Conservation (phyloP, 2,797 vertebrate genomes). For the Peromyscus attwateri region DNA sequence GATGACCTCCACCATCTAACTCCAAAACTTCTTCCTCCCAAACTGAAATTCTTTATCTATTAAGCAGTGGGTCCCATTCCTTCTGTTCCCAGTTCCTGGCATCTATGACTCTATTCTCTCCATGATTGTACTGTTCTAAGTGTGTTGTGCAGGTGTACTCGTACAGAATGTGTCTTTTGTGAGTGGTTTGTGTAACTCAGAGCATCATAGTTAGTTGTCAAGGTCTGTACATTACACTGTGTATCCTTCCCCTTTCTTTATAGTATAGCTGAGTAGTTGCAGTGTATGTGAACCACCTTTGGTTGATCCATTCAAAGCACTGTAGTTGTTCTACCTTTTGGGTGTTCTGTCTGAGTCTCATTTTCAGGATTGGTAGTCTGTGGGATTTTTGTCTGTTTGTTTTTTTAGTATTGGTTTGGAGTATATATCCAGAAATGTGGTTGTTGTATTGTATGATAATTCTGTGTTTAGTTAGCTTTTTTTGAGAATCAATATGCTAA, state of each 20-base stretch:
- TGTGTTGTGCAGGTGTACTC: background rate
- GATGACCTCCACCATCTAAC: background rate
- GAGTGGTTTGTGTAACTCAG: constrained; percentile 24
- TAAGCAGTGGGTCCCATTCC: background rate
- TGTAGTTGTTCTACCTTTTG: background rate
- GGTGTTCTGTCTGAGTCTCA: background rate
- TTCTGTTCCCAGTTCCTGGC: background rate
- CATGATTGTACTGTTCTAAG: background rate
- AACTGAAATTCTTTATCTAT: background rate
- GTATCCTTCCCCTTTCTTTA: background rate
- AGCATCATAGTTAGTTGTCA: background rate
- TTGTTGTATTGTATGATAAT: constrained; percentile 1
- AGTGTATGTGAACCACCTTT: background rate
- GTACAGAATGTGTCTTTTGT: background rate
- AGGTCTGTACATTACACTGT: background rate
- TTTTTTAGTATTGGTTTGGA: background rate
- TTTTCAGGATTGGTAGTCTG: background rate
- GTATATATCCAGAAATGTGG: background rate
- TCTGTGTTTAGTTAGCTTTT: background rate
- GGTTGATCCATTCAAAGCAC: background rate
- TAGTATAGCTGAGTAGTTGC: background rate
- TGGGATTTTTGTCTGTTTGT: background rate
- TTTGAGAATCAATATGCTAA: background rate
- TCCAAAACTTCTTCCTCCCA: background rate
- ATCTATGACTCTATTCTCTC: background rate